These are phyloP conservation scores for Papilio xuthus DNA, from an alignment of 1,140 invertebrate genomes.

Conservation along the genomic window DNA sequence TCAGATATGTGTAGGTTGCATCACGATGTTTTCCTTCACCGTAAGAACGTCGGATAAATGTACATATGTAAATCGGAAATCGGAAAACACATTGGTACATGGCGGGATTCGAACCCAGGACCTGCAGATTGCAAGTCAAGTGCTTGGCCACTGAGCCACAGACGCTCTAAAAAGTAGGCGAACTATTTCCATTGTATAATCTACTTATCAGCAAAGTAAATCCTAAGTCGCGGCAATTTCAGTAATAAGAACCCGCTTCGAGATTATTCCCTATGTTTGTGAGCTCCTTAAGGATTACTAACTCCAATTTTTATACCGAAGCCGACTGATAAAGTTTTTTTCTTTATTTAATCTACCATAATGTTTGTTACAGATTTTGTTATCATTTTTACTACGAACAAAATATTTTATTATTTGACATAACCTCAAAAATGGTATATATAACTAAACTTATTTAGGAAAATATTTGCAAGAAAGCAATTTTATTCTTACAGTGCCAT, in stretches of 20 bases:
- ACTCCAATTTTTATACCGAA: conserved; percentile 3
- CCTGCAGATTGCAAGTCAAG: too few species aligned
- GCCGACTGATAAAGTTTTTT: neutral
- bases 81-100: too few species aligned
- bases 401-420: neutral
- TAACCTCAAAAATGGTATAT: neutral
- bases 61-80: too few species aligned
- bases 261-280: conserved; percentile 14
- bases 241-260: conserved; percentile 2
- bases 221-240: conserved; percentile 15
- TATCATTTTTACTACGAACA: neutral
- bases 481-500: too few species aligned
- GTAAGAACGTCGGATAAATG: too few species aligned
- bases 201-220: conserved; percentile 11
- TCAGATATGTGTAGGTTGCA: too few species aligned
- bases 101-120: too few species aligned
- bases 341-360: neutral
- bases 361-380: neutral
- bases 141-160: too few species aligned
- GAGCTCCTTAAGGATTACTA: conserved; percentile 24
- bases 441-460: too few species aligned
- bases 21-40: too few species aligned
- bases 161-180: neutral
- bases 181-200: neutral
- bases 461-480: too few species aligned